These are phyloP conservation scores for Molanna angustata DNA, from an alignment of 2,888 invertebrate species.

Conservation along the genomic window DNA sequence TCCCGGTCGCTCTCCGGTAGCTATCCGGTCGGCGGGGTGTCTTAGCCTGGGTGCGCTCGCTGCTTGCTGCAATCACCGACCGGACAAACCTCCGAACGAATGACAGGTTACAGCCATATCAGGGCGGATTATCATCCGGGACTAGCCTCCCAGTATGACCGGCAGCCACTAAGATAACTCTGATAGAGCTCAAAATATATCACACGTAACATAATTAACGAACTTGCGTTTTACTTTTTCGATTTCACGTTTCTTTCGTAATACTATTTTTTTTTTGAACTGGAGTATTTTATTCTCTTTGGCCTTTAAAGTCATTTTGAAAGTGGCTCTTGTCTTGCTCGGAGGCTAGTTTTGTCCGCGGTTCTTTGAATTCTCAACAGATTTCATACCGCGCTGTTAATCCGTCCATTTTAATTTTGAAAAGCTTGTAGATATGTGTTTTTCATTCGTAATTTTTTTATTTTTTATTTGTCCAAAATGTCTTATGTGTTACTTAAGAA, in stretches of 20 bases:
- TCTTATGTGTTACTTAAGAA: slow-evolving; percentile 24
- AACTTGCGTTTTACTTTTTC: too few species aligned
- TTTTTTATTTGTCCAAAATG: slow-evolving; percentile 27
- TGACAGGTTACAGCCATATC: slow-evolving; percentile 22
- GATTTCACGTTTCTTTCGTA: neutral
- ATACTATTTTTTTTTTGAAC: neutral
- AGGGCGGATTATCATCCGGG: slow-evolving; percentile 18
- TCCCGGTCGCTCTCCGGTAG: slow-evolving; percentile 22
- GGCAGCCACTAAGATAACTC: too few species aligned
- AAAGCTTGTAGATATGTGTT: slow-evolving; percentile 33
- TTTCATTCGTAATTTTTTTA: slow-evolving; percentile 31
- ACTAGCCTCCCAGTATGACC: slow-evolving; percentile 14
- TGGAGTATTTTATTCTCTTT: too few species aligned
- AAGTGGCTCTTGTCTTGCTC: too few species aligned
- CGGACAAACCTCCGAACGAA: slow-evolving; percentile 24
- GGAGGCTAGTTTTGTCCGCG: too few species aligned
- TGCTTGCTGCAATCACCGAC: slow-evolving; percentile 25
- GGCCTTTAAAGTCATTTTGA: too few species aligned
- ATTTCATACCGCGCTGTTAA: slow-evolving; percentile 5
- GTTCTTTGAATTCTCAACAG: neutral
- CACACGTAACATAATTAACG: too few species aligned
- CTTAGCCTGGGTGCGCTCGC: slow-evolving; percentile 29
- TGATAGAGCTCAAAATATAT: too few species aligned
- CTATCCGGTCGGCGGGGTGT: slow-evolving; percentile 26
- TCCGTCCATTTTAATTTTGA: slow-evolving; percentile 23